Conservation (phyloP, 2,113 vertebrate species). For the Vulpes lagopus region DNA sequence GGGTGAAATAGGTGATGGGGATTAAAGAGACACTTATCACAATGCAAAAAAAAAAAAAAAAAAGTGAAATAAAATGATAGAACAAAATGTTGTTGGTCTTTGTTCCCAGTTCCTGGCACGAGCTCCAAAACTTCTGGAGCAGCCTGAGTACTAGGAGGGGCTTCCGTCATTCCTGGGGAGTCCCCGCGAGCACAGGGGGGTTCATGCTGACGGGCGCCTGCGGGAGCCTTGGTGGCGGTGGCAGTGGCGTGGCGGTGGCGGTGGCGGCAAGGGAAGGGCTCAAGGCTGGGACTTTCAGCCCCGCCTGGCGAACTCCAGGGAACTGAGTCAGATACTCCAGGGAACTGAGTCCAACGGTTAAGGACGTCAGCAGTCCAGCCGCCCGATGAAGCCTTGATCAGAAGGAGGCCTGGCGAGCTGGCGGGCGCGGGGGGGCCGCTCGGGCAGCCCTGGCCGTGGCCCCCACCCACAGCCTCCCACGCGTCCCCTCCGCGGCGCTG, state of each 20-base stretch:
- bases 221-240: too few relatives aligned
- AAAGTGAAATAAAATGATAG: not conserved
- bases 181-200: too few relatives aligned
- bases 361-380: not conserved
- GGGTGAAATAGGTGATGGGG: not conserved
- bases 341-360: not conserved
- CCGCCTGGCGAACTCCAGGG: not conserved
- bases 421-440: too few relatives aligned
- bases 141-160: not conserved
- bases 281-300: not conserved
- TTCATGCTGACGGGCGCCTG: too few relatives aligned
- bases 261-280: not conserved
- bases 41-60: not conserved
- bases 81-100: not conserved
- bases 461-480: too few relatives aligned
- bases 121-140: not conserved
- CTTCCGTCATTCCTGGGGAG: not conserved
- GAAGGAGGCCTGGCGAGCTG: not conserved
- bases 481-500: too few relatives aligned
- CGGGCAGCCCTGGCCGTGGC: too few relatives aligned
- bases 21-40: not conserved
- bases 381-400: not conserved
- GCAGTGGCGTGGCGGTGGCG: too few relatives aligned
- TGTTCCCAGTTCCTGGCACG: not conserved
- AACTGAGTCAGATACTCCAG: not conserved